phyloP scores from a whole-genome alignment of 2,797 vertebrate genomes.

The Sylvilagus floridanus region DNA sequence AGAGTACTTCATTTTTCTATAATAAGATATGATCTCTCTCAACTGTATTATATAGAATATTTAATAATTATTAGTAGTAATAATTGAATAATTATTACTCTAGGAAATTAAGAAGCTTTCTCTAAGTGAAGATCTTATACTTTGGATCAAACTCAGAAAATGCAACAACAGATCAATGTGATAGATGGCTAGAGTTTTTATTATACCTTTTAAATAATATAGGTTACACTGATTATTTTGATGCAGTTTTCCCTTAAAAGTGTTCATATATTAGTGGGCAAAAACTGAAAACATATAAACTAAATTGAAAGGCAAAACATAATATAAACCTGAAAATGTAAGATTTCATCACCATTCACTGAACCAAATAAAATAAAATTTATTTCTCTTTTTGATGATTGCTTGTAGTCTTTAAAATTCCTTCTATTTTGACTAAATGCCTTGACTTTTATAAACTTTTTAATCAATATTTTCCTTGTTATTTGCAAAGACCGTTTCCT shows the following conservation, averaged over 20 bases:
- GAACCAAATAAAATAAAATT: neutral
- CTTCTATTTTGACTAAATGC: conserved; percentile 20
- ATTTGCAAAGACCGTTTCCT: neutral
- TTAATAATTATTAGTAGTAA: conserved; percentile 27
- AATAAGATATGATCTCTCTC: conserved; percentile 49
- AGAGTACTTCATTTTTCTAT: conserved; percentile 59
- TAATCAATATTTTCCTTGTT: conserved; percentile 15
- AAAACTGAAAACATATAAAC: conserved; percentile 49
- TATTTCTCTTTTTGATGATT: neutral
- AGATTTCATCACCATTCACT: neutral
- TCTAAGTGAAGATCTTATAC: conserved; percentile 2
- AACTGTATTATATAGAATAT: conserved; percentile 46
- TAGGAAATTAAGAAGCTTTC: conserved; percentile 35
- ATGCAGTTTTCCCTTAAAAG: neutral
- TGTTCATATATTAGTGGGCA: neutral
- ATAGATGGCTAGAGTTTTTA: neutral
- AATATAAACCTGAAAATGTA: neutral
- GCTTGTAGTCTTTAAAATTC: neutral
- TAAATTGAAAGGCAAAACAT: neutral
- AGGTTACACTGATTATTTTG: neutral
- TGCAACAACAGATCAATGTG: neutral
- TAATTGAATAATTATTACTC: neutral
- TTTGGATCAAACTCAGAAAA: conserved; percentile 1
- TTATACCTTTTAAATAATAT: neutral
- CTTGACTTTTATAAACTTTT: neutral